phyloP scores from a whole-genome alignment of 2,888 invertebrate species.

The Ganaspis brasiliensis region DNA sequence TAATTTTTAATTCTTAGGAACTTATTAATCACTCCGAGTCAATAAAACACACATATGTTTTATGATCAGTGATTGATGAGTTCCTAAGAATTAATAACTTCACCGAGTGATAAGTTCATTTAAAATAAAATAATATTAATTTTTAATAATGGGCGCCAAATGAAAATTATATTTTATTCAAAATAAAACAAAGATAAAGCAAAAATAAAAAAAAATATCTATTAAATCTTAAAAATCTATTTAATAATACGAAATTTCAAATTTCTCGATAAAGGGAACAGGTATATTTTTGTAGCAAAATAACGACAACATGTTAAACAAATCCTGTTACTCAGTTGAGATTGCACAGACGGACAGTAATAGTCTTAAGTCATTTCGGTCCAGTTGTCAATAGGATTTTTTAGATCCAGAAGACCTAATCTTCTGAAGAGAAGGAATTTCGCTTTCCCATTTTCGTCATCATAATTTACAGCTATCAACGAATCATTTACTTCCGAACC shows the following conservation, averaged over 20 bases:
- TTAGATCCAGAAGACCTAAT: conserved; percentile 1
- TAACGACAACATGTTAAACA: conserved; percentile 2
- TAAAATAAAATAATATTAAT: too few relatives aligned
- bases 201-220: too few relatives aligned
- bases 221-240: too few relatives aligned
- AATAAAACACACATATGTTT: too few relatives aligned
- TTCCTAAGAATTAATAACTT: too few relatives aligned
- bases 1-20: too few relatives aligned
- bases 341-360: conserved; percentile 3
- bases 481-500: not conserved
- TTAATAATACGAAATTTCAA: not conserved
- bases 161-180: too few relatives aligned
- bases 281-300: not conserved
- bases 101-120: too few relatives aligned
- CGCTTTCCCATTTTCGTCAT: conserved; percentile 10
- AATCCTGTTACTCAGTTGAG: not conserved
- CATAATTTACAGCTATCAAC: not conserved
- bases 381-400: conserved; percentile 10
- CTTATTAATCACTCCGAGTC: too few relatives aligned
- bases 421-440: conserved; percentile 46
- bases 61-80: too few relatives aligned
- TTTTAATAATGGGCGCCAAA: too few relatives aligned
- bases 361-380: not conserved
- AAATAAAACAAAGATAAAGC: too few relatives aligned
- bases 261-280: not conserved